These are phyloP conservation scores for Machimus rusticus DNA, from an alignment of 2,888 invertebrate species.

Conservation along the genomic window DNA sequence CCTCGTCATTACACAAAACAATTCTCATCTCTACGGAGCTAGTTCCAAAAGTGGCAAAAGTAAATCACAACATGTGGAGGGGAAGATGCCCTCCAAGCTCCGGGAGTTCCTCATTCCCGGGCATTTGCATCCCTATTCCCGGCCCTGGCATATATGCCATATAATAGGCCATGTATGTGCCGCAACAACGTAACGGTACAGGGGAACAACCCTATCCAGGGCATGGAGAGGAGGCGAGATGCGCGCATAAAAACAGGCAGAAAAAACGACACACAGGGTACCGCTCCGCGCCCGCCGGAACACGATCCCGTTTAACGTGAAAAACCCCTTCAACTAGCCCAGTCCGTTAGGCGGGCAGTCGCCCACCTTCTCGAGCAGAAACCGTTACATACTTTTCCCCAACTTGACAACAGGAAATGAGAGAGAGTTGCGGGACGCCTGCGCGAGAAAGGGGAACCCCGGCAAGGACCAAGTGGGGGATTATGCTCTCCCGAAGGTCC, in stretches of 20 bases:
- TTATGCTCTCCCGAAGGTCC: neutral
- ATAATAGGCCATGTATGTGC: slow-evolving; percentile 6
- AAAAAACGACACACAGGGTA: neutral
- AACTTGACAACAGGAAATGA: neutral
- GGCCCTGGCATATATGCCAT: slow-evolving; percentile 4
- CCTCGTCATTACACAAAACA: slow-evolving; percentile 37
- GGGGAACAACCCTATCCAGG: slow-evolving; percentile 20
- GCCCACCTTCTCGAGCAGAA: neutral
- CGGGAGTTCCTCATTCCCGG: neutral
- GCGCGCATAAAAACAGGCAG: slow-evolving; percentile 1
- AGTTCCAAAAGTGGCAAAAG: slow-evolving; percentile 13
- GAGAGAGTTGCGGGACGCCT: neutral
- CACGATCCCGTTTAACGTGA: neutral
- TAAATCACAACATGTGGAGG: slow-evolving; percentile 40
- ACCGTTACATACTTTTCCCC: neutral
- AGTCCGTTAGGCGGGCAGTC: neutral
- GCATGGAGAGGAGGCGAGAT: neutral
- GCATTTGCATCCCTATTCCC: neutral
- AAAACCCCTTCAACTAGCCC: neutral
- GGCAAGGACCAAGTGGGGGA: neutral
- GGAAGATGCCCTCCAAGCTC: neutral
- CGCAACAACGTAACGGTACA: neutral
- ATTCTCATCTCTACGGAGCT: neutral
- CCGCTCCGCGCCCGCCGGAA: neutral
- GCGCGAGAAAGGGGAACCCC: neutral